phyloP scores from a whole-genome alignment of 1,140 invertebrate genomes.

The Coptotermes formosanus region DNA sequence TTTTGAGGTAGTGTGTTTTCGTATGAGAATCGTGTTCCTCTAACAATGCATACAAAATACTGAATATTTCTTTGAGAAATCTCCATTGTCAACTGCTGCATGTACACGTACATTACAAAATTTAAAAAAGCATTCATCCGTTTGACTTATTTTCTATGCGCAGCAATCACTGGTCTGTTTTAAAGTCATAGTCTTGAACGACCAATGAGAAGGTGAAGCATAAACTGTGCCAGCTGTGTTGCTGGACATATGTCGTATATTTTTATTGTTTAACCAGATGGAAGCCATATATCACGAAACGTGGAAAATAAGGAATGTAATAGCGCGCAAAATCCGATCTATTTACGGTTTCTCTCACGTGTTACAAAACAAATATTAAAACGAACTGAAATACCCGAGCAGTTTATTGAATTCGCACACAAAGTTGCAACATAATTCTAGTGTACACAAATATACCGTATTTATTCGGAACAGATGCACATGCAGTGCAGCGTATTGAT shows the following conservation, averaged over 20 bases:
- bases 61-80: no score
- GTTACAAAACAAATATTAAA: constrained; percentile 20
- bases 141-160: no score
- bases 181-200: no score
- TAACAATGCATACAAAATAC: no score
- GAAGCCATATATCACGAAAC: background rate
- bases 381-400: background rate
- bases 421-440: background rate
- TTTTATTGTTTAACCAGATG: background rate
- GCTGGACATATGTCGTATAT: background rate
- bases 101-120: no score
- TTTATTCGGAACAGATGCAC: background rate
- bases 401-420: background rate
- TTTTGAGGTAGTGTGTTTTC: no score
- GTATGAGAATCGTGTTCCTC: no score
- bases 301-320: background rate
- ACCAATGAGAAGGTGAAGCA: no score
- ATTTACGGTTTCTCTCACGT: constrained; percentile 10
- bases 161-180: no score
- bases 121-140: no score
- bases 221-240: no score
- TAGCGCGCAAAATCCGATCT: background rate
- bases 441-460: background rate
- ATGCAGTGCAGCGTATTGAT: background rate
- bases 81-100: no score